Conservation (phyloP, 2,797 vertebrate species). For the Enteromius mattozi region DNA sequence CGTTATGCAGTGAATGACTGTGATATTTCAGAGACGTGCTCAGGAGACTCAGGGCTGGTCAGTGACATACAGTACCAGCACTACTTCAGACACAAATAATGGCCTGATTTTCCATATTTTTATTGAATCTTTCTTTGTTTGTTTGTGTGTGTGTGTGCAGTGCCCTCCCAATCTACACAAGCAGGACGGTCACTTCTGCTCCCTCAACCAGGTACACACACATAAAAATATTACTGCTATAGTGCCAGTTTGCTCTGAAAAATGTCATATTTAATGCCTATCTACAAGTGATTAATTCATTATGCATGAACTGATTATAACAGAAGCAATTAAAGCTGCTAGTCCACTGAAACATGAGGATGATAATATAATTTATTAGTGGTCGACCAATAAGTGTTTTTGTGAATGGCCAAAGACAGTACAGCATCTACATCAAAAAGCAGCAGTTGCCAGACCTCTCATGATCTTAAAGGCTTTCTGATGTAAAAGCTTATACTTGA, state of each 20-base stretch:
- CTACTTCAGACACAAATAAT: background rate
- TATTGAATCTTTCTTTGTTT: background rate
- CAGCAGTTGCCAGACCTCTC: background rate
- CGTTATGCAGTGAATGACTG: slow-evolving; percentile 95
- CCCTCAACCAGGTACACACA: slow-evolving; percentile 87
- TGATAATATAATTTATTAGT: background rate
- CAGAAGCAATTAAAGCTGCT: background rate
- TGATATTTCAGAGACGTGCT: slow-evolving; percentile 94
- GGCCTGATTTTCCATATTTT: background rate
- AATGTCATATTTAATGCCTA: background rate
- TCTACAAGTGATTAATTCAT: background rate
- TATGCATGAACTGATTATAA: background rate
- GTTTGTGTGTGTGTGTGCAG: slow-evolving; percentile 72
- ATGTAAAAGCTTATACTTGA: background rate
- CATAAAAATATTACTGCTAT: background rate
- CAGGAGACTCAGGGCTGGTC: slow-evolving; percentile 97
- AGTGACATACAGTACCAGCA: slow-evolving; percentile 15
- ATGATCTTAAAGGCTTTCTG: background rate
- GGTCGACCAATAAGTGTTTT: background rate
- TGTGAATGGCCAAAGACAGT: background rate
- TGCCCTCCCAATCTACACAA: slow-evolving; percentile 98
- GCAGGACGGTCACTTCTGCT: slow-evolving; percentile 93
- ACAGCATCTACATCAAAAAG: background rate
- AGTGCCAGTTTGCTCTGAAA: background rate
- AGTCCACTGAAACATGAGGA: background rate